phyloP scores from a whole-genome alignment of 2,888 invertebrate genomes.

The Dryobota labecula region DNA sequence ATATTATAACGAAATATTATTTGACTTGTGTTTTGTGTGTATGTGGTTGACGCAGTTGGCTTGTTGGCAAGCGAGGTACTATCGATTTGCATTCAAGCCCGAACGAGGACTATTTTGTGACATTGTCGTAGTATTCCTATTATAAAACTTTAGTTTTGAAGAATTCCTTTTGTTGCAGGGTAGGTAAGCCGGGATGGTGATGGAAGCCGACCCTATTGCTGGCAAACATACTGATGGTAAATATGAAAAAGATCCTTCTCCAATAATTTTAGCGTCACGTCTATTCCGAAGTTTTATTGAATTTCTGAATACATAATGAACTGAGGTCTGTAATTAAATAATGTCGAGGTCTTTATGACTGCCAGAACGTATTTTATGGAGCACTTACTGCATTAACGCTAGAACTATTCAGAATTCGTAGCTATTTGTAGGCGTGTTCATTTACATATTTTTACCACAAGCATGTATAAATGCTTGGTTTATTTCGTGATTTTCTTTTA shows the following conservation, averaged over 20 bases:
- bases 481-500: conserved; percentile 35
- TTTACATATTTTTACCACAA: conserved; percentile 63
- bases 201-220: conserved; percentile 86
- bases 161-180: conserved; percentile 76
- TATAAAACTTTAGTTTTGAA: conserved; percentile 24
- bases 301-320: conserved; percentile 16
- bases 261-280: conserved; percentile 10
- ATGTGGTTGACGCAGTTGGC: conserved; percentile 68
- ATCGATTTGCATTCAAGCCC: conserved; percentile 39
- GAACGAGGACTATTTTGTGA: conserved; percentile 25
- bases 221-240: conserved; percentile 86
- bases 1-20: conserved; percentile 63
- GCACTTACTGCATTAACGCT: conserved; percentile 43
- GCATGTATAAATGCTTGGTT: conserved; percentile 60
- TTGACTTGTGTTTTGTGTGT: conserved; percentile 58
- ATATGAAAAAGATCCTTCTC: conserved; percentile 42
- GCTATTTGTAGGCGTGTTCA: conserved; percentile 49
- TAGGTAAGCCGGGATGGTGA: conserved; percentile 82
- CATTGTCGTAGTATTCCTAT: conserved; percentile 5
- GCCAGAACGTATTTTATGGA: conserved; percentile 35
- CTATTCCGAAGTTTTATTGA: conserved; percentile 19
- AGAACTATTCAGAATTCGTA: conserved; percentile 51
- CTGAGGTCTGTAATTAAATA: conserved; percentile 33
- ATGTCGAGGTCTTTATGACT: conserved; percentile 19
- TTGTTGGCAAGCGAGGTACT: conserved; percentile 40